Evolutionary conservation across 2,113 vertebrate genomes (phyloP).

Genomic region (Onychostoma macrolepis): DNA sequence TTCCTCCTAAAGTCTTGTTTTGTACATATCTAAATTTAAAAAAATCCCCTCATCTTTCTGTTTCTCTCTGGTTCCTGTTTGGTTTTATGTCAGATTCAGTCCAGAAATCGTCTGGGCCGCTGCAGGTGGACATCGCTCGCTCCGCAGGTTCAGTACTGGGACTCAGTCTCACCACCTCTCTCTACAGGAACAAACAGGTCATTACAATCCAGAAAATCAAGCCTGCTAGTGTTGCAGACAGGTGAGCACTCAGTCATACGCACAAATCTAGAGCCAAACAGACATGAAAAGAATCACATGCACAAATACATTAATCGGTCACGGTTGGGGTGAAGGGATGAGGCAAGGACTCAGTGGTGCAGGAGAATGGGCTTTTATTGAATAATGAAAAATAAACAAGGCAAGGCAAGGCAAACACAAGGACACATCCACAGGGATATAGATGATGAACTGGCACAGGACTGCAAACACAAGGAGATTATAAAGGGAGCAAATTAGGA

Average conservation of each 20-base stretch:
- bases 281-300: not conserved
- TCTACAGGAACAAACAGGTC: slow-evolving; percentile 88
- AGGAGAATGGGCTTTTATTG: too few species aligned
- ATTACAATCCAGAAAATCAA: slow-evolving; percentile 95
- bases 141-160: slow-evolving; percentile 84
- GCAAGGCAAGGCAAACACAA: too few species aligned
- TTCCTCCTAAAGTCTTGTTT: too few species aligned
- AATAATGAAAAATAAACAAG: too few species aligned
- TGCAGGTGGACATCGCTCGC: slow-evolving; percentile 92
- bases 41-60: not conserved
- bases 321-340: too few species aligned
- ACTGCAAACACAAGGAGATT: too few species aligned
- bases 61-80: slow-evolving; percentile 47
- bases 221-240: slow-evolving; percentile 92
- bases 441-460: too few species aligned
- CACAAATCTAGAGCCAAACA: not conserved
- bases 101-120: slow-evolving; percentile 86
- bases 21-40: not conserved
- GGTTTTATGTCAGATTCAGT: slow-evolving; percentile 81
- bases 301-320: not conserved
- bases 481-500: too few species aligned
- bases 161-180: slow-evolving; percentile 82
- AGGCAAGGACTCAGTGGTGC: too few species aligned
- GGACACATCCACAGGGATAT: too few species aligned
- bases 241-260: slow-evolving; percentile 72